These are phyloP conservation scores for Xyliphius kryptos DNA, from an alignment of 2,113 vertebrate genomes.

Conservation along the genomic window DNA sequence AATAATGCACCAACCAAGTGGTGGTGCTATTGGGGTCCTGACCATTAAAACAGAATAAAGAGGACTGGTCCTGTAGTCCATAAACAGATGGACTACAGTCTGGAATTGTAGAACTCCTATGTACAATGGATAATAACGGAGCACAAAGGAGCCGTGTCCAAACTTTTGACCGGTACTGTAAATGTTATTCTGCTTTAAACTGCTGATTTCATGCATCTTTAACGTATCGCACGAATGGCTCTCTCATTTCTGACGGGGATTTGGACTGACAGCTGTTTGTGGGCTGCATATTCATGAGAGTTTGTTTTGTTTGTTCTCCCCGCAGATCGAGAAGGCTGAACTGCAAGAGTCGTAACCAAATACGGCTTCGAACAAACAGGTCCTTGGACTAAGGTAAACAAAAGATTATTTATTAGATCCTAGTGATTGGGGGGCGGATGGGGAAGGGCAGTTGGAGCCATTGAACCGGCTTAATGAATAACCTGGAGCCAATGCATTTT, in stretches of 20 bases:
- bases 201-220: too few species aligned
- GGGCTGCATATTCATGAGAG: constrained; percentile 49
- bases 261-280: constrained; percentile 28
- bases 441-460: constrained; percentile 24
- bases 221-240: too few species aligned
- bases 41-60: too few species aligned
- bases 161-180: too few species aligned
- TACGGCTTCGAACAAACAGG: constrained; percentile 82
- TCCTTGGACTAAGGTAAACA: constrained; percentile 81
- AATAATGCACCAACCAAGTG: too few species aligned
- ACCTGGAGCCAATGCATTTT: constrained; percentile 40
- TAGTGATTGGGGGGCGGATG: constrained; percentile 4
- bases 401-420: constrained; percentile 50
- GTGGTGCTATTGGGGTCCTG: too few species aligned
- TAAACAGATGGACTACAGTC: too few species aligned
- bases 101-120: too few species aligned
- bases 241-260: constrained; percentile 10
- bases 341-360: constrained; percentile 77
- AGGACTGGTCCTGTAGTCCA: too few species aligned
- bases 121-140: too few species aligned
- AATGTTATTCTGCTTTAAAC: too few species aligned
- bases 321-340: constrained; percentile 83
- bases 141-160: too few species aligned
- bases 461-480: constrained; percentile 56
- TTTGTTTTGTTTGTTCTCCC: constrained; percentile 68